Evolutionary conservation across 2,888 invertebrate species (phyloP), one percentile per base, ranked within the genome.

Genomic region (Timema podura): DNA sequence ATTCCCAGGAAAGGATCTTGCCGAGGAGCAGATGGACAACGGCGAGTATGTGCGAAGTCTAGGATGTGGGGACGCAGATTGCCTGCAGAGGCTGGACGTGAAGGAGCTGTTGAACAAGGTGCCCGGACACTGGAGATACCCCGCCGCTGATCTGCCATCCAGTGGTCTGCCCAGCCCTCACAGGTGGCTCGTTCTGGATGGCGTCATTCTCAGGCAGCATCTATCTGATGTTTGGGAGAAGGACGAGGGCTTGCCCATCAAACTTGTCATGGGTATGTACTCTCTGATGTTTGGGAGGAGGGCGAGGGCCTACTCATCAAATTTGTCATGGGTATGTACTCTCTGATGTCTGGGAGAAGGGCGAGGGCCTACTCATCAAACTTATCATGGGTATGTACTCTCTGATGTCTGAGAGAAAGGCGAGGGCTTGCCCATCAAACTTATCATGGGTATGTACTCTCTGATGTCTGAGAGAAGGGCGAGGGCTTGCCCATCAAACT

Each of bases 161-260:
- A 74, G 75, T 1, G 79, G 80, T n/a, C 88, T 87, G 75, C 87
- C 88, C 69, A 59, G 30, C 2, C 72, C 82, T 49, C 91, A 91
- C 75, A 89, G 91, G 73, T 93, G 93, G 92, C 80, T 93, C 16
- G 89, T 90, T 0, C 80, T 90, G 15, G 93, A 94, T 78, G 92
- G 92, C 0, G 82, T 84, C 57, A 85, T 90, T 47, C 79, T 93
- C 15, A 85, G 87, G 73, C 84, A 88, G 66, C 88, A 90, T 77
- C 88, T 90, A 0, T 86, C 86, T 64, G 86, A 88, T 70, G 85
- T 85, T 69, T 90, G 90, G 89, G 59, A 65, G 30, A 51, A 59
- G 30, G 77, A 80, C 2, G 83, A 84, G 51, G 83, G 76, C 0
- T 75, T 82, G 2, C 78, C 81, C 0, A 81, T 83, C 0, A 81